Base-by-base conservation (phyloP, 2,888 invertebrate species). In the Aleiodes alternator region DNA sequence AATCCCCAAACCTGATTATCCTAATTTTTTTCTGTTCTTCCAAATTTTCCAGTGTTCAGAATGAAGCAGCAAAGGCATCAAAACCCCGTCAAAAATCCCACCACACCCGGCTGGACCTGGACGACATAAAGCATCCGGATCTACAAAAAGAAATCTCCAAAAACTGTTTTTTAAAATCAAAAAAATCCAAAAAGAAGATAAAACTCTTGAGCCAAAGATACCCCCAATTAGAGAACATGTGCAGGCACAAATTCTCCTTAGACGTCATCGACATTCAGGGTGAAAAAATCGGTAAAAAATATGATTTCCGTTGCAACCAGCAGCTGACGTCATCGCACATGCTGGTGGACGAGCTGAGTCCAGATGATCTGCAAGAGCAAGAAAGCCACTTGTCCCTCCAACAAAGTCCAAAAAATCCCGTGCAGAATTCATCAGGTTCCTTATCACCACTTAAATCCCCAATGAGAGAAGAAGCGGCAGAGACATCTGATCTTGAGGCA, bases 281-380 rank as follows among this genome's bases (percentile, higher is more conserved):
- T 14, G 88, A 88, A 79, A 56, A 82, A 0, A 84, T 88, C 43
- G 88, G 87, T 1, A 88, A 85, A 71, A 89, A 88, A 84, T 88
- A 88, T 75, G 82, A 86, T 56, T 87, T 88, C 76, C 81, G 87
- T 85, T 87, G 87, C 69, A 87, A 87, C 76, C 84, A 87, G 70
- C 79, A 85, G 57, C 71, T 87, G 57, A 86, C 82, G 61, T 80
- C 77, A 64, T 78, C 80, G 69, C 85, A 85, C 64, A 83, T 84
- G 82, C 73, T 87, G 51, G 83, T 86, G 4, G 85, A 87, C 71
- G 87, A 88, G 74, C 76, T 87, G 50, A 84, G 81, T 1, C 84
- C 84, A 23, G 75, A 82, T 71, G 86, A 81, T 78, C 73, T 77
- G 43, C 50, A 59, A 8, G 11, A 43, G 34, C 34, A 34, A n/a